phyloP scores from a whole-genome alignment of 2,113 vertebrate genomes.

The Dermatemys mawii region DNA sequence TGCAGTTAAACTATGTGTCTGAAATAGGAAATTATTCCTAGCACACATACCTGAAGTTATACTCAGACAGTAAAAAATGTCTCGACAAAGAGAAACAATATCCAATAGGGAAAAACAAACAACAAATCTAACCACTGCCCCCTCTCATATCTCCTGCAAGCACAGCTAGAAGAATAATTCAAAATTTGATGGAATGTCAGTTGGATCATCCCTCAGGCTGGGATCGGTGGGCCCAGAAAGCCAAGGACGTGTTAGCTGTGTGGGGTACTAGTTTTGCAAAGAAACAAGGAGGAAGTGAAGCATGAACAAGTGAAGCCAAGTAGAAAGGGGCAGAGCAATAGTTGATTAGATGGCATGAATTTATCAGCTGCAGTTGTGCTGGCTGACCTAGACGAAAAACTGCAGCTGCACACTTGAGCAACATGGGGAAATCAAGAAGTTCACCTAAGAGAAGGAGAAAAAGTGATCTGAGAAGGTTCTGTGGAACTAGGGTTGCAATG shows the following conservation, averaged over 20 bases:
- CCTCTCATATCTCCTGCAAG: background rate
- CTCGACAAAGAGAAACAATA: background rate
- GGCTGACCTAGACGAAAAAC: background rate
- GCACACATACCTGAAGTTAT: background rate
- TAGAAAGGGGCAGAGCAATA: background rate
- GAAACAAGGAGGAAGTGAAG: background rate
- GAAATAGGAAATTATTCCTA: background rate
- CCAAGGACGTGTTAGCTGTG: background rate
- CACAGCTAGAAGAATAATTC: background rate
- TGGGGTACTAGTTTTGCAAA: background rate
- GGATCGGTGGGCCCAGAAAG: background rate
- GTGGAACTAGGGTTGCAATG: background rate
- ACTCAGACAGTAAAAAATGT: background rate
- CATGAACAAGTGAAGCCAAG: background rate
- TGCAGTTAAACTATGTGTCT: background rate
- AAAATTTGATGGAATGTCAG: background rate
- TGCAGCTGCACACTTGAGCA: background rate
- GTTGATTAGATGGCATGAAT: background rate
- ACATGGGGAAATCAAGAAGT: background rate
- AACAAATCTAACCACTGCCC: background rate
- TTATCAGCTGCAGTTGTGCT: background rate
- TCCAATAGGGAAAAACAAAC: background rate
- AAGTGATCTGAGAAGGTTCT: background rate
- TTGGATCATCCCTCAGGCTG: background rate
- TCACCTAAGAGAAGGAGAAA: background rate